These are phyloP conservation scores for Drosophila serrata DNA, from an alignment of 1,140 invertebrate species.

Conservation along the genomic window DNA sequence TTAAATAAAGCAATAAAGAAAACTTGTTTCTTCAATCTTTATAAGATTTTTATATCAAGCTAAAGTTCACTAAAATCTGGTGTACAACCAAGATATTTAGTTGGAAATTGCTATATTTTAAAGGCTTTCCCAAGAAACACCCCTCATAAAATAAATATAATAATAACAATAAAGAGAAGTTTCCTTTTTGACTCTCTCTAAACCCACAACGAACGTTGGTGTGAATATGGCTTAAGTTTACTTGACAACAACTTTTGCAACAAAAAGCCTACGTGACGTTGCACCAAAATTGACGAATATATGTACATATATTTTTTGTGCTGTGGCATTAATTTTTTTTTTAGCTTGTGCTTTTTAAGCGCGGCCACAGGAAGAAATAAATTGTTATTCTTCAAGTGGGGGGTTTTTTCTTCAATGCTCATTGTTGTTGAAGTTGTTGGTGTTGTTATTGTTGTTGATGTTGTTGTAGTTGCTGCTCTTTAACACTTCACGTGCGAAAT, in stretches of 20 bases:
- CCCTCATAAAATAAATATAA: no score
- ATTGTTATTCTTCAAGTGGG: conserved; percentile 47
- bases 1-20: conserved; percentile 4
- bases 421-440: conserved; percentile 49
- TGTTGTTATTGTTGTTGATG: conserved; percentile 21
- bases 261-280: conserved; percentile 44
- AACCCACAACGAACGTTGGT: conserved; percentile 3
- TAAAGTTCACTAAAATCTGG: not conserved
- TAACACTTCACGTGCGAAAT: conserved; percentile 77
- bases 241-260: conserved; percentile 25
- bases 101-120: not conserved
- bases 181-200: not conserved
- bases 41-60: not conserved
- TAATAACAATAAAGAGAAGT: not conserved
- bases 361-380: conserved; percentile 62
- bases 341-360: conserved; percentile 25
- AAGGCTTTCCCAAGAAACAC: not conserved
- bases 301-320: conserved; percentile 11
- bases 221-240: conserved; percentile 4
- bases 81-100: not conserved
- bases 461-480: conserved; percentile 44
- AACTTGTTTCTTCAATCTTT: not conserved
- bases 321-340: conserved; percentile 21
- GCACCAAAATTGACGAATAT: conserved; percentile 59
- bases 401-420: conserved; percentile 38